Evolutionary conservation across 2,797 vertebrate species (phyloP).

Genomic region (Halcyon badia): DNA sequence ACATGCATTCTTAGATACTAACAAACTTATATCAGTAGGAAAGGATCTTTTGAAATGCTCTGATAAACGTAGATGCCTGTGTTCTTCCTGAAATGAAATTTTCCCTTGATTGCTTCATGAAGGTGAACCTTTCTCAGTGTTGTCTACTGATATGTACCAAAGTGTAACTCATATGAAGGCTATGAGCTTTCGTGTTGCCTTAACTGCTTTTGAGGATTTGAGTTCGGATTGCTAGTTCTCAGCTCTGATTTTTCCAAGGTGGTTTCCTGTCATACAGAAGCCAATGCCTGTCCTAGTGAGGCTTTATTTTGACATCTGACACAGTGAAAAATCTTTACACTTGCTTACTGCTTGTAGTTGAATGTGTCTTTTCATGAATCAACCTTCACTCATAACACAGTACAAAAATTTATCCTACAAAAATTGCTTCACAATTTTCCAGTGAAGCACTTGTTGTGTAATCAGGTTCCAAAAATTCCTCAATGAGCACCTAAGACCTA

Average conservation of each 20-base stretch:
- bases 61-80: neutral
- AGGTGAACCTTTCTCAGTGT: neutral
- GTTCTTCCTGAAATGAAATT: neutral
- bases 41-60: neutral
- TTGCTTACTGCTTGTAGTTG: constrained; percentile 10
- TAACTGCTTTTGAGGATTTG: neutral
- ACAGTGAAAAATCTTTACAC: neutral
- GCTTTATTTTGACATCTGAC: constrained; percentile 16
- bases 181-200: neutral
- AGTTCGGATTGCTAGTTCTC: neutral
- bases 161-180: neutral
- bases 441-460: neutral
- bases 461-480: constrained; percentile 30
- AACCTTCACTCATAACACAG: neutral
- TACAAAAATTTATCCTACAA: neutral
- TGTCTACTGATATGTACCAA: neutral
- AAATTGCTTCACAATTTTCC: constrained; percentile 40
- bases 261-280: neutral
- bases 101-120: neutral
- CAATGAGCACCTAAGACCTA: neutral
- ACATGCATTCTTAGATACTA: neutral
- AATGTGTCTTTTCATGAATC: neutral
- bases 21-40: neutral
- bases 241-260: neutral
- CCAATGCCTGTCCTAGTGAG: neutral